Conservation (phyloP, 2,113 vertebrate species). For the Zonotrichia leucophrys region DNA sequence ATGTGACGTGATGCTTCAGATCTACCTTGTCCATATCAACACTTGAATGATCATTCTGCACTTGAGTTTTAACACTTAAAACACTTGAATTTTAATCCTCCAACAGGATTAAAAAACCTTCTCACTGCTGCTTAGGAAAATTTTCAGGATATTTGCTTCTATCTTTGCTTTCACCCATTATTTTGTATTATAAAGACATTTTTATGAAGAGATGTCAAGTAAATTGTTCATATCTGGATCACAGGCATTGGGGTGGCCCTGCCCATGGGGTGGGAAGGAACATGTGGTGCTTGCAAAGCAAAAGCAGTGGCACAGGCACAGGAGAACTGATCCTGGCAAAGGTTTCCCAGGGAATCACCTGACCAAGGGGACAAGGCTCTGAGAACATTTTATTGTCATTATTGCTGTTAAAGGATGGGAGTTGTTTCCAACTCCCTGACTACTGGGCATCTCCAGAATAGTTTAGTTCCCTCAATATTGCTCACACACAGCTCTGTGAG, state of each 20-base stretch:
- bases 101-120: background rate
- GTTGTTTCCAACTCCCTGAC: background rate
- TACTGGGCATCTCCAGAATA: background rate
- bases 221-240: too few relatives aligned
- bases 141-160: background rate
- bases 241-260: background rate
- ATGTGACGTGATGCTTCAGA: background rate
- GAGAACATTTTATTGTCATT: background rate
- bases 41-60: background rate
- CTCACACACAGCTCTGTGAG: background rate
- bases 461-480: background rate
- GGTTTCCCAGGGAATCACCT: background rate
- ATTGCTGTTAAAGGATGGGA: background rate
- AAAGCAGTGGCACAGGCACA: background rate
- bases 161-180: background rate
- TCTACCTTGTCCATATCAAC: background rate
- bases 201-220: too few relatives aligned
- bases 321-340: background rate
- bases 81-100: background rate
- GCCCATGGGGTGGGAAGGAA: background rate
- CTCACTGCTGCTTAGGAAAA: background rate
- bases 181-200: background rate
- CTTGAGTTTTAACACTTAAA: background rate
- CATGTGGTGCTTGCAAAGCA: background rate
- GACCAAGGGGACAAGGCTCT: background rate